Evolutionary conservation across 1,140 invertebrate genomes (phyloP).

Genomic region (Lepidurus arcticus): DNA sequence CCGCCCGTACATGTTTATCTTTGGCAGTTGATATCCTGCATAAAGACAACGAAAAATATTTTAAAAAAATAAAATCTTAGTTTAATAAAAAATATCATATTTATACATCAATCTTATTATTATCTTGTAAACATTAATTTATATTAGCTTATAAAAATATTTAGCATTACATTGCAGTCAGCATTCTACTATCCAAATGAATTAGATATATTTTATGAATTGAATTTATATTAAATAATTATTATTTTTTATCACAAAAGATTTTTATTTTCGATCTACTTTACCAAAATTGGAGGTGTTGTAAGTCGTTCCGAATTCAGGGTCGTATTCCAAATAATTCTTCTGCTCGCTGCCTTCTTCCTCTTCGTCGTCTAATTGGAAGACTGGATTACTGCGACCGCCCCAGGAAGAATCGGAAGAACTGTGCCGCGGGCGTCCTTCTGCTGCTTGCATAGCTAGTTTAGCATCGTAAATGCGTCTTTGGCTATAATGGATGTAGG

Average conservation of each 20-base stretch:
- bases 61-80: no score
- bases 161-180: no score
- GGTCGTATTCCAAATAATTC: conserved; percentile 1
- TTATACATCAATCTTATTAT: no score
- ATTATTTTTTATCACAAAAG: no score
- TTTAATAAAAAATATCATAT: no score
- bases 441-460: neutral
- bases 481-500: neutral
- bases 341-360: neutral
- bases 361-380: neutral
- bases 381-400: conserved; percentile 5
- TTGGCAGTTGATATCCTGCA: neutral
- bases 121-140: no score
- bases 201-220: no score
- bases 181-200: no score
- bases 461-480: neutral
- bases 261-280: neutral
- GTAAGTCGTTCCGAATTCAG: neutral
- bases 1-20: neutral
- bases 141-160: no score
- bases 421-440: neutral
- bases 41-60: no score
- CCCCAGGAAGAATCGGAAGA: neutral
- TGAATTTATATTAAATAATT: no score
- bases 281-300: neutral